phyloP scores from a whole-genome alignment of 2,888 invertebrate species.

The Athalia cordata region DNA sequence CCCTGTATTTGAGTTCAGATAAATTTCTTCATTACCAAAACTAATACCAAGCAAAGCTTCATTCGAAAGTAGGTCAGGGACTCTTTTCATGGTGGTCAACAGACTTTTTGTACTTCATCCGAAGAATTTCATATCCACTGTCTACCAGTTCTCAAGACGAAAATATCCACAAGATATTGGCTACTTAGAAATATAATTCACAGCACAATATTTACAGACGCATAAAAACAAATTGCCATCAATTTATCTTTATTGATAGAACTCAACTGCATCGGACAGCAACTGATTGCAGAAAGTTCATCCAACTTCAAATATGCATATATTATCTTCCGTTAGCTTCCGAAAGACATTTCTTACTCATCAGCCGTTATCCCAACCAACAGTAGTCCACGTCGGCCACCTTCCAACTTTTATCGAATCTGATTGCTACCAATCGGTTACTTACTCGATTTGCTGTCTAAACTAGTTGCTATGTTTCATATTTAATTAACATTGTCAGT shows the following conservation, averaged over 20 bases:
- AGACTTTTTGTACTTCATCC: constrained; percentile 16
- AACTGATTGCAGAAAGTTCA: constrained; percentile 37
- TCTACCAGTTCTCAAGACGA: constrained; percentile 23
- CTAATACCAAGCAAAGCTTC: constrained; percentile 57
- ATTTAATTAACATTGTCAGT: constrained; percentile 8
- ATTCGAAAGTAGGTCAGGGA: constrained; percentile 60
- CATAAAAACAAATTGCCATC: constrained; percentile 34
- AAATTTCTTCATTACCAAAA: constrained; percentile 54
- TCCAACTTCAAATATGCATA: constrained; percentile 26
- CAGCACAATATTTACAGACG: constrained; percentile 30
- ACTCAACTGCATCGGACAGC: constrained; percentile 13
- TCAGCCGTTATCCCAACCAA: constrained; percentile 10
- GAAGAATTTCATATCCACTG: constrained; percentile 22
- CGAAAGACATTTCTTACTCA: neutral
- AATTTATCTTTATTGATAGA: constrained; percentile 41
- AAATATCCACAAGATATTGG: constrained; percentile 22
- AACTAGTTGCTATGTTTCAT: neutral
- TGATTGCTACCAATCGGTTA: neutral
- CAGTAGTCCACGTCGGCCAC: neutral
- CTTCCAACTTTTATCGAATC: neutral
- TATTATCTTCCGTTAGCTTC: constrained; percentile 4
- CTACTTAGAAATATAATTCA: constrained; percentile 14
- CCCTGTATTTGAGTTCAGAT: constrained; percentile 59
- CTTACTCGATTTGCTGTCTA: neutral
- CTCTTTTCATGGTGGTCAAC: constrained; percentile 36